Percentiles rank a stretch among this genome's conserved stretches.
These are phyloP conservation scores for Drosophila busckii DNA, from an alignment of 1,140 invertebrate genomes.

Conservation along the genomic window DNA sequence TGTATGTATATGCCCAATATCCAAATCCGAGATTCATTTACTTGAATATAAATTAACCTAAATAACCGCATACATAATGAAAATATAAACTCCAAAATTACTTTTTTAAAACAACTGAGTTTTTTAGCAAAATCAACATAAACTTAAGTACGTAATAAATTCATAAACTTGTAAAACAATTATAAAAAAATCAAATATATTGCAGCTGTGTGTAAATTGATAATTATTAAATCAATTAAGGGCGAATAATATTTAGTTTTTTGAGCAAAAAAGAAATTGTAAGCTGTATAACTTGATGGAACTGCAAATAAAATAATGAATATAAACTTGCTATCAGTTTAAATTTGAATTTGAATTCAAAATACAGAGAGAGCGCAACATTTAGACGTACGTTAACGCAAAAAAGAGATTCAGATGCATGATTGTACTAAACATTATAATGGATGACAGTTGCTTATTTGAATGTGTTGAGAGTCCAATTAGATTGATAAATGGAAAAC, in stretches of 20 bases:
- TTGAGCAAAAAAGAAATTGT: slow-evolving; percentile 5
- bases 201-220: slow-evolving; percentile 29
- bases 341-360: too few species aligned
- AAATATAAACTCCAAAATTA: slow-evolving; percentile 39
- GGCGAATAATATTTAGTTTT: not conserved
- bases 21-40: slow-evolving; percentile 36
- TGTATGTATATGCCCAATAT: slow-evolving; percentile 37
- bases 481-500: too few species aligned
- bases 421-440: too few species aligned
- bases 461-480: too few species aligned
- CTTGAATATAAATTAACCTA: slow-evolving; percentile 37
- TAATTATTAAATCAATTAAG: not conserved
- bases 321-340: too few species aligned
- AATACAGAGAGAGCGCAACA: too few species aligned
- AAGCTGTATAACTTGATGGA: slow-evolving; percentile 59
- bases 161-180: slow-evolving; percentile 36
- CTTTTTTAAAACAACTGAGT: slow-evolving; percentile 64
- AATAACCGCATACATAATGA: slow-evolving; percentile 20
- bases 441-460: too few species aligned
- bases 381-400: too few species aligned
- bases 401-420: too few species aligned
- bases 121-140: slow-evolving; percentile 68
- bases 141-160: slow-evolving; percentile 62
- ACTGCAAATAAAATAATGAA: slow-evolving; percentile 54
- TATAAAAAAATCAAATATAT: slow-evolving; percentile 7